Conservation (phyloP, 2,113 vertebrate genomes). For the Gambusia holbrooki region DNA sequence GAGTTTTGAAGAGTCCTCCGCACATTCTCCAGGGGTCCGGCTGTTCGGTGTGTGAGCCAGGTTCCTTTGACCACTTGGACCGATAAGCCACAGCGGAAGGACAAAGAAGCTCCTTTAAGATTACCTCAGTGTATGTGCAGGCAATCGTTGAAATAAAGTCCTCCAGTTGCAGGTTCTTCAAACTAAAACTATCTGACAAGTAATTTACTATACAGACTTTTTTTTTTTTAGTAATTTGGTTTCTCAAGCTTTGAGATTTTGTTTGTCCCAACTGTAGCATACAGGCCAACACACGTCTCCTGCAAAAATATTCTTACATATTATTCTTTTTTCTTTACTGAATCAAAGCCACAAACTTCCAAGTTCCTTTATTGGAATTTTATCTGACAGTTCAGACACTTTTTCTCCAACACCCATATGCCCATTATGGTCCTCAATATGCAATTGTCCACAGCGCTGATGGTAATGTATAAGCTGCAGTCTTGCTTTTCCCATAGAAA, state of each 20-base stretch:
- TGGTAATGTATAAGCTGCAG: not conserved
- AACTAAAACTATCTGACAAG: not conserved
- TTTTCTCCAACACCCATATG: no score
- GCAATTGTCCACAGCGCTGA: not conserved
- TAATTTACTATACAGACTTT: not conserved
- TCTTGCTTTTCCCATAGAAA: not conserved
- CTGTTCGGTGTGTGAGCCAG: not conserved
- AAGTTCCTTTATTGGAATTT: no score
- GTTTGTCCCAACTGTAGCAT: not conserved
- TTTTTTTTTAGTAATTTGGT: not conserved
- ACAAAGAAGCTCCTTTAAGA: not conserved
- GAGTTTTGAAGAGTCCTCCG: not conserved
- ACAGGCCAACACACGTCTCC: not conserved
- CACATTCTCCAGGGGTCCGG: not conserved
- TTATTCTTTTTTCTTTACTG: not conserved
- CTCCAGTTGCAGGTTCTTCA: not conserved
- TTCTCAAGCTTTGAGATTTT: not conserved
- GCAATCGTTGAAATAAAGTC: not conserved
- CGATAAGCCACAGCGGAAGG: not conserved
- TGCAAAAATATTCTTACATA: not conserved
- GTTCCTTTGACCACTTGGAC: not conserved
- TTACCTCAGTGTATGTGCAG: not conserved
- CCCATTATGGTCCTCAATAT: not conserved
- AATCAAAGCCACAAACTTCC: not conserved
- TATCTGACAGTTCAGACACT: no score